These are phyloP conservation scores for Ricordea florida DNA, from an alignment of 92 coral and sea anemone species.

Conservation along the genomic window DNA sequence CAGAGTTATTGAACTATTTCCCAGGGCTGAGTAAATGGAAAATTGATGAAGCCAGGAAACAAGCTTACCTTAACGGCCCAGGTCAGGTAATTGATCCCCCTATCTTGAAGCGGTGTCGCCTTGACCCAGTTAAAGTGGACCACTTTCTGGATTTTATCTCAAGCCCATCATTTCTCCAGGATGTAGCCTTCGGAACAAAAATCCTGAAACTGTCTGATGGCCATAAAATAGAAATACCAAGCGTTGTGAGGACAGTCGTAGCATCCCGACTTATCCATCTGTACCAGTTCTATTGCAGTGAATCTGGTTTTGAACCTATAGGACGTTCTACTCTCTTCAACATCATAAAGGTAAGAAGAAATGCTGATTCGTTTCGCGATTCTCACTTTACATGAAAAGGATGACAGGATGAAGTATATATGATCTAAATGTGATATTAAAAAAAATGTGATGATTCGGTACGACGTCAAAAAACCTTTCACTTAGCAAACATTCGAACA, in stretches of 20 bases:
- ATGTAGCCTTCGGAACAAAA: constrained; percentile 69
- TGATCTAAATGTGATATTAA: too few species aligned
- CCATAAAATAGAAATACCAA: constrained; percentile 56
- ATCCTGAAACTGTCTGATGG: constrained; percentile 57
- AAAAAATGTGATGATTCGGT: too few species aligned
- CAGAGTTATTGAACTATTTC: constrained; percentile 17
- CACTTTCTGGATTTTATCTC: constrained; percentile 45
- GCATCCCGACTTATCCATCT: constrained; percentile 59
- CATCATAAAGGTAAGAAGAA: too few species aligned
- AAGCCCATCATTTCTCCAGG: constrained; percentile 55
- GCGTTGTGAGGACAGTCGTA: constrained; percentile 63
- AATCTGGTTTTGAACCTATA: too few species aligned
- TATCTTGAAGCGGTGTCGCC: constrained; percentile 4
- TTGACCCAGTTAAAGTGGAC: constrained; percentile 41
- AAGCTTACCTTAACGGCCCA: constrained; percentile 28
- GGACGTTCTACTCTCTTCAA: too few species aligned
- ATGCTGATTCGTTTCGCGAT: too few species aligned
- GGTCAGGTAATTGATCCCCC: constrained; percentile 41
- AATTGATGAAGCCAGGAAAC: constrained; percentile 42
- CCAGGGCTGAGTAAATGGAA: constrained; percentile 41
- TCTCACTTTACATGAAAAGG: too few species aligned
- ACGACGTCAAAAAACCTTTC: too few species aligned
- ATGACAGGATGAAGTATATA: too few species aligned
- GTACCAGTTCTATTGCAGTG: too few species aligned
- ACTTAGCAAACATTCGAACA: too few species aligned